Evolutionary conservation across 1,140 invertebrate species (phyloP).

Genomic region (Papilio xuthus): DNA sequence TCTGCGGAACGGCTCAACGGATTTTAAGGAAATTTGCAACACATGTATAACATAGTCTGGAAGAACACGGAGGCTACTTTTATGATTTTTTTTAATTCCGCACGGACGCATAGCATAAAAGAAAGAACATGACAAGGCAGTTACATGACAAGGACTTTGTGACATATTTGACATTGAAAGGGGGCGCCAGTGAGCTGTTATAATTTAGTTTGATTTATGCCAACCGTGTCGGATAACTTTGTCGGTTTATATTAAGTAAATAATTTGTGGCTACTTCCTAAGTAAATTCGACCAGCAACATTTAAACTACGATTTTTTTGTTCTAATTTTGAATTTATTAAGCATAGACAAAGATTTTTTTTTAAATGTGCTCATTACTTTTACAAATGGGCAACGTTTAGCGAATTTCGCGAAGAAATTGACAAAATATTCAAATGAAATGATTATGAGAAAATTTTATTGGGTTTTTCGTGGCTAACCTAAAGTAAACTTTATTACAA

Average conservation of each 20-base stretch:
- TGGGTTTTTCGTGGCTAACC: slow-evolving; percentile 17
- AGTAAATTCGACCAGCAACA: not conserved
- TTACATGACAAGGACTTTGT: not conserved
- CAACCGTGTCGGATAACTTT: no score
- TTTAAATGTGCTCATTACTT: slow-evolving; percentile 17
- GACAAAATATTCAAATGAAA: slow-evolving; percentile 22
- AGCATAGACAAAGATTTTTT: not conserved
- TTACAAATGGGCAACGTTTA: slow-evolving; percentile 16
- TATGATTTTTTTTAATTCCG: no score
- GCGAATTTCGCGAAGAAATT: slow-evolving; percentile 12
- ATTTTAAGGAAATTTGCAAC: no score
- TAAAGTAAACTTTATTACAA: slow-evolving; percentile 27
- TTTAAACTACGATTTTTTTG: not conserved
- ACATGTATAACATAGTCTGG: no score
- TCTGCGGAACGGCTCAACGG: no score
- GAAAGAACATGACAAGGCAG: no score
- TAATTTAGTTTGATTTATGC: not conserved
- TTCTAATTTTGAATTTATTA: not conserved
- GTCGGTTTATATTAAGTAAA: not conserved
- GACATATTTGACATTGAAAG: not conserved
- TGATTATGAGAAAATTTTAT: slow-evolving; percentile 24
- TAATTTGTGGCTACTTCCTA: not conserved
- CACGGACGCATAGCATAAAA: no score
- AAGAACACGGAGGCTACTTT: no score
- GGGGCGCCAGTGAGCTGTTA: not conserved